These are phyloP conservation scores for Sinodicranocentrus sp. DNA, from an alignment of 2,888 invertebrate genomes.

Conservation along the genomic window DNA sequence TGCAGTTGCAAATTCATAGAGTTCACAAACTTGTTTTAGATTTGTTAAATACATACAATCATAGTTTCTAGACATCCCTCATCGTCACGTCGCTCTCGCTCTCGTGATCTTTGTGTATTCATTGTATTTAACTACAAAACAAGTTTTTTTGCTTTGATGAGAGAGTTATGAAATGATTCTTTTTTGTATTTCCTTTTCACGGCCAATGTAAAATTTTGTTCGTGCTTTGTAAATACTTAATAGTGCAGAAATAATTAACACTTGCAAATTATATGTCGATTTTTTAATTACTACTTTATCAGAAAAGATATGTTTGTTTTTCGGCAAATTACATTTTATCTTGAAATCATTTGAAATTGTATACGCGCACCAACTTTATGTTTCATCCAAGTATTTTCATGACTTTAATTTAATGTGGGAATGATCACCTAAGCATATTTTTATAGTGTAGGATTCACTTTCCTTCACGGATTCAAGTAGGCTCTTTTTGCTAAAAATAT, in stretches of 20 bases:
- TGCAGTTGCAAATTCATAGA: no score
- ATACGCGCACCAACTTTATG: no score
- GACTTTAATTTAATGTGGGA: no score
- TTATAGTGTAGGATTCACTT: conserved; percentile 9
- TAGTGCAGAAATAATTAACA: conserved; percentile 16
- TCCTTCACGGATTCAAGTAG: neutral
- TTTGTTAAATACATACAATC: no score
- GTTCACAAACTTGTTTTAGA: no score
- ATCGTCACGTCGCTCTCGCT: conserved; percentile 9
- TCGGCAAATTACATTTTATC: no score
- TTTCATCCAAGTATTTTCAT: no score
- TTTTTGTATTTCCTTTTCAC: conserved; percentile 57
- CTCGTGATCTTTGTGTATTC: neutral
- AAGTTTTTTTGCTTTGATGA: neutral
- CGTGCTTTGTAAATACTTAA: conserved; percentile 18
- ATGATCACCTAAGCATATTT: no score
- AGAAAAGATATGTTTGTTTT: no score
- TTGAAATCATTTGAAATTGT: no score
- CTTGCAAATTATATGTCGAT: conserved; percentile 14
- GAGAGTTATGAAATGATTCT: conserved; percentile 25
- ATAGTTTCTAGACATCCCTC: no score
- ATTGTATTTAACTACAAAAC: no score
- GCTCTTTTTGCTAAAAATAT: conserved; percentile 16
- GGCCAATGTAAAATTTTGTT: conserved; percentile 40
- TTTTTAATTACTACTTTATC: neutral